Conservation (phyloP, 2,797 vertebrate species). For the Trematomus bernacchii region DNA sequence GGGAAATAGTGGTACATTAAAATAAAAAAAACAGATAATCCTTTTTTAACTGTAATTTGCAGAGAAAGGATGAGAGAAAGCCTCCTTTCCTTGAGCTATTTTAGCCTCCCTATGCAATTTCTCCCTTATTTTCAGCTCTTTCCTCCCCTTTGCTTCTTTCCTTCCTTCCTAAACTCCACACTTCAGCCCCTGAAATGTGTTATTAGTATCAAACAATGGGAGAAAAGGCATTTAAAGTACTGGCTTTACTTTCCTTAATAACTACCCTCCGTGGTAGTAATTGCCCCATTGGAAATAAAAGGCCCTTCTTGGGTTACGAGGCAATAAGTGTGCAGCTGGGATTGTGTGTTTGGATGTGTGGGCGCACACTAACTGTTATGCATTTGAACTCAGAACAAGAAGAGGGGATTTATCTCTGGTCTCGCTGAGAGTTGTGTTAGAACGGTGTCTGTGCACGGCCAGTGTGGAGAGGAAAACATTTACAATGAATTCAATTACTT, state of each 20-base stretch:
- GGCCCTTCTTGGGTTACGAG: slow-evolving; percentile 63
- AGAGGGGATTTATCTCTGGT: background rate
- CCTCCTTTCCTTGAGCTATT: slow-evolving; percentile 61
- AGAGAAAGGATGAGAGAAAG: slow-evolving; percentile 36
- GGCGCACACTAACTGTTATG: slow-evolving; percentile 11
- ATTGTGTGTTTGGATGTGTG: slow-evolving; percentile 37
- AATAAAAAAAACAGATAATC: slow-evolving; percentile 31
- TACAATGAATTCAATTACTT: background rate
- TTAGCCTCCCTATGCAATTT: slow-evolving; percentile 49
- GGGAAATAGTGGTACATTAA: slow-evolving; percentile 13
- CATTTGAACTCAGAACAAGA: background rate
- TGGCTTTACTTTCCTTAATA: slow-evolving; percentile 79
- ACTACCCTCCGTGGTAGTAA: slow-evolving; percentile 75
- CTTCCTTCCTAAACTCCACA: slow-evolving; percentile 72
- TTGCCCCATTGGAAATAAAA: slow-evolving; percentile 70
- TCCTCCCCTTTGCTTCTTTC: slow-evolving; percentile 55
- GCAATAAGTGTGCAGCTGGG: slow-evolving; percentile 74
- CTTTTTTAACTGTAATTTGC: slow-evolving; percentile 32
- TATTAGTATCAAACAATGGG: slow-evolving; percentile 80
- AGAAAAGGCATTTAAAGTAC: slow-evolving; percentile 73
- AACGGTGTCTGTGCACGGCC: background rate
- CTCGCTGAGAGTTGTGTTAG: background rate
- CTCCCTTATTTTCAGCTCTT: slow-evolving; percentile 34
- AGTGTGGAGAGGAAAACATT: background rate
- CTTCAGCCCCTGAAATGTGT: slow-evolving; percentile 73